Evolutionary conservation across 2,113 vertebrate species (phyloP), one percentile per base, ranked within the genome.

Genomic region (Equus quagga): DNA sequence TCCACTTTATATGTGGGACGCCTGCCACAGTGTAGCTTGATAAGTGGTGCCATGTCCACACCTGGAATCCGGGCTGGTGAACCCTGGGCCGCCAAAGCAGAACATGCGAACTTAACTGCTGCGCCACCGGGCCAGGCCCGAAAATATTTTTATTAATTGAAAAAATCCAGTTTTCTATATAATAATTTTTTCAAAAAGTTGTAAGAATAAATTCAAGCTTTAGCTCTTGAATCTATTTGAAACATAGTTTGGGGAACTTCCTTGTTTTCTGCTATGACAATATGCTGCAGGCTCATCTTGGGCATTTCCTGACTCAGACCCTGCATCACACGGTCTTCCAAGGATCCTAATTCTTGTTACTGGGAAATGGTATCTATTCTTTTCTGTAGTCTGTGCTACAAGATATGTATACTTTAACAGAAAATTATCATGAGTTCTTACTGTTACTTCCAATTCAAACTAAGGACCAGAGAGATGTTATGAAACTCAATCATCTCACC

Each of bases 401-500:
- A 90, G 87, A 49, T 51, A 33, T 24, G 3, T 9, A 46, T 51
- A 86, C 72, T 70, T 85, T 89, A 76, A 76, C 11, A 46, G 28
- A 85, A 72, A 79, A 60, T 78, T 36, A 19, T 87, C 28, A 41
- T 65, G 13, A 28, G 3, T 70, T 93, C 28, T 89, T 90, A 23
- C 8, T 58, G 28, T 69, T 75, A 84, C 26, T 93, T 91, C 12
- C 41, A 76, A 54, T 81, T 93, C 65, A 93, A 95, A 81, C 91
- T 65, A 80, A 91, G 4, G 19, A 72, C 14, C 18, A 83, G 31
- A 81, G 13, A 89, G 15, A 78, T 94, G 65, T 72, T 88, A 88
- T 75, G 73, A 92, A 94, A 58, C 54, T 56, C 58, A 65, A 56
- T 54, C 2, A 26, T 65, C 26, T 41, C 90, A 78, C 12, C 81